Evolutionary conservation across 2,888 invertebrate genomes (phyloP), one percentile per base, ranked within the genome.

Genomic region (Corbicula japonica): DNA sequence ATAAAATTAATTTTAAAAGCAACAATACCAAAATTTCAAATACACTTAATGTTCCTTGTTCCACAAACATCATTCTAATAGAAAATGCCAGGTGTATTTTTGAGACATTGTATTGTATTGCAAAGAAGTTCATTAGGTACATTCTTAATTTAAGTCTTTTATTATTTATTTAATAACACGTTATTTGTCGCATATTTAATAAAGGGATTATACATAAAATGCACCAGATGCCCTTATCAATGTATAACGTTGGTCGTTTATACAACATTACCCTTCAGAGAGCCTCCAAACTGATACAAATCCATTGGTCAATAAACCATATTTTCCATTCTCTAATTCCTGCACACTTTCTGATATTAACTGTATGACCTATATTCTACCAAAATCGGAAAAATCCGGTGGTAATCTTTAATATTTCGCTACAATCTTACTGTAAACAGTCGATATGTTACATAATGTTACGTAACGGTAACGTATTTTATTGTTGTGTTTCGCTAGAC

Each of bases 391-490:
- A 8, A 41, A 41, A 12, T 41, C 10, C 18, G 41, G 41, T 12
- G 8, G 18, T 41, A 41, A 41, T 30, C 32, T 54, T 54, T 23
- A 1, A n/a, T 18, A 6, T 54, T 54, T 18, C 1, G 21, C 23
- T 58, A 12, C 35, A 58, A 34, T 35, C 35, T 58, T 58, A 58
- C 35, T 23, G 1, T 23, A 21, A 12, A 35, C 15, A 5, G 30
- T 15, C 12, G 23, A 44, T 48, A 1, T 52, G 21, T 34, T 21
- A 54, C 46, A 18, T n/a, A 61, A 68, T 44, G 35, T 72, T 72
- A 61, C 74, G 74, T 66, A 74, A 74, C 52, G 23, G 38, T 63
- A 66, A 52, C 66, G 52, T 52, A 54, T 52, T 52, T 26, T 66
- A 66, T 66, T 66, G 66, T 66, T 50, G 56, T 30, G 30, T 35